Percentiles rank a stretch among this genome's conserved stretches.
Evolutionary conservation across 1,140 invertebrate species (phyloP).

Genomic region (Lanistes nyassanus): DNA sequence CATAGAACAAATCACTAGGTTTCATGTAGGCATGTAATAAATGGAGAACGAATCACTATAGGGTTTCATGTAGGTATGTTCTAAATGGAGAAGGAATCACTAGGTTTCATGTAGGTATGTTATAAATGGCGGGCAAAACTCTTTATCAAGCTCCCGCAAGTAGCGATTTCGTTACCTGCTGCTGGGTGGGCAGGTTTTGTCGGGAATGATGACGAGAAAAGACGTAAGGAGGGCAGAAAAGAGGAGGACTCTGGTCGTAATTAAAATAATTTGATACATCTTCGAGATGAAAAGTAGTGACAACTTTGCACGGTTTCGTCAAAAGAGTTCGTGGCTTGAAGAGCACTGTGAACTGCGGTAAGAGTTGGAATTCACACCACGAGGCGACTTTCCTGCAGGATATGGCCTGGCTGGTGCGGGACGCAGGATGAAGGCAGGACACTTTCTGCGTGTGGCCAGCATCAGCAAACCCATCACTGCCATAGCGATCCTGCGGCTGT

Average conservation of each 20-base stretch:
- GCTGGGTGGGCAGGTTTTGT: too few relatives aligned
- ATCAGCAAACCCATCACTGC: slow-evolving; percentile 61
- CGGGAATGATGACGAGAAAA: too few relatives aligned
- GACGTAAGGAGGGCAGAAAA: too few relatives aligned
- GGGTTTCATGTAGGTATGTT: too few relatives aligned
- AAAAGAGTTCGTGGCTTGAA: background rate
- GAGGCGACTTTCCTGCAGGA: slow-evolving; percentile 33
- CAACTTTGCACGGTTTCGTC: background rate
- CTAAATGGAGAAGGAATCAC: too few relatives aligned
- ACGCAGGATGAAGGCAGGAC: slow-evolving; percentile 38
- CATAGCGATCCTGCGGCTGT: slow-evolving; percentile 41
- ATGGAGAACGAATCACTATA: too few relatives aligned
- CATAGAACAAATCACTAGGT: too few relatives aligned
- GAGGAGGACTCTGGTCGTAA: background rate
- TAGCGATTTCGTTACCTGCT: too few relatives aligned
- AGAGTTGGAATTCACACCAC: background rate
- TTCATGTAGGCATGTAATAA: too few relatives aligned
- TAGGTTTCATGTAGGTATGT: too few relatives aligned
- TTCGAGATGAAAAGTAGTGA: background rate
- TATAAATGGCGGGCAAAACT: too few relatives aligned
- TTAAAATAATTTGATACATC: background rate
- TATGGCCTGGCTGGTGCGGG: slow-evolving; percentile 49
- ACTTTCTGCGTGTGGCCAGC: slow-evolving; percentile 51
- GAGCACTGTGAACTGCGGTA: background rate
- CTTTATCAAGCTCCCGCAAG: too few relatives aligned